A percentile compares a stretch with the other conserved stretches of the same genome.
These are phyloP conservation scores for Aleadryas rufinucha DNA, from an alignment of 2,113 vertebrate genomes.

Conservation along the genomic window DNA sequence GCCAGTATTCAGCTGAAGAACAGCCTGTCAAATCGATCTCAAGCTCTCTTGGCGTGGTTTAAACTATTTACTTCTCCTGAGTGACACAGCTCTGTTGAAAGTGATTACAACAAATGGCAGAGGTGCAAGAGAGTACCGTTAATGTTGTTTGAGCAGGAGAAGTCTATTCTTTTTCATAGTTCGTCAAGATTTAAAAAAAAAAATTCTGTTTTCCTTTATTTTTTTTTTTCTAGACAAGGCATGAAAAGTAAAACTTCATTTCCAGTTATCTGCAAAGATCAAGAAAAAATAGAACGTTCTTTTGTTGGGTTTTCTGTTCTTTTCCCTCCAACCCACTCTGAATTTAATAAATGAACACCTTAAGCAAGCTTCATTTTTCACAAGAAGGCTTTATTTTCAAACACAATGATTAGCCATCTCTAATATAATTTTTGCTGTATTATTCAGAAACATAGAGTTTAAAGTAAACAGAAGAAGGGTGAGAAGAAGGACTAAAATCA, in stretches of 20 bases:
- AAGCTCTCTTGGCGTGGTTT: not conserved
- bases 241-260: not conserved
- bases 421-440: not conserved
- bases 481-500: not conserved
- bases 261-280: not conserved
- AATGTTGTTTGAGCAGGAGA: not conserved
- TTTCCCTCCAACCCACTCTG: not conserved
- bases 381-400: not conserved
- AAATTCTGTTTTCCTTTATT: not conserved
- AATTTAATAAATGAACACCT: not conserved
- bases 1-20: not conserved
- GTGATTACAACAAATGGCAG: not conserved
- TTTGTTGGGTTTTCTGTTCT: not conserved
- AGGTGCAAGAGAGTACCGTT: not conserved
- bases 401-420: not conserved
- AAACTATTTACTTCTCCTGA: not conserved
- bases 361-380: not conserved
- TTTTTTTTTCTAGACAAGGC: not conserved
- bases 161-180: not conserved
- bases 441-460: not conserved
- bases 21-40: not conserved
- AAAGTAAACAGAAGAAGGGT: not conserved
- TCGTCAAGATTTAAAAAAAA: not conserved
- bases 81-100: not conserved
- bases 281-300: not conserved